Evolutionary conservation across 2,888 invertebrate species (phyloP).

Genomic region (Netelia virgata): DNA sequence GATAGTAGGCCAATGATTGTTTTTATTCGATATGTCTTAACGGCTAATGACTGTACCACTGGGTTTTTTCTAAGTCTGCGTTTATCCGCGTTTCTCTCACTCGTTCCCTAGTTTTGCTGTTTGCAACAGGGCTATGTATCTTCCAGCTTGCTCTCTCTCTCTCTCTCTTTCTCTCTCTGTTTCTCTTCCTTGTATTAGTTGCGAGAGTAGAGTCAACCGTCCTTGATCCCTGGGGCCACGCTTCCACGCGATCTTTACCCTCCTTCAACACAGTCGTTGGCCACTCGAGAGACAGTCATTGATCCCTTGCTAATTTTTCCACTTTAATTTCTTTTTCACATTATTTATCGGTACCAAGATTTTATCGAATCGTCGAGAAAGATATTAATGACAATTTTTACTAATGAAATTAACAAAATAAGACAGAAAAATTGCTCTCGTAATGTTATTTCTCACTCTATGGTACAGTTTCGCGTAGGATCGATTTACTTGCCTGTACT

Average conservation of each 20-base stretch:
- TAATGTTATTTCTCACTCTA: not conserved
- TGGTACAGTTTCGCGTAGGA: not conserved
- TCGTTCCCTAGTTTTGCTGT: conserved; percentile 24
- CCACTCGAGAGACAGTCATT: conserved; percentile 7
- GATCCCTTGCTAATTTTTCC: not conserved
- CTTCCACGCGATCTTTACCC: conserved; percentile 76
- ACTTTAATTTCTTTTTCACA: too few relatives aligned
- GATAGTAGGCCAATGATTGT: not conserved
- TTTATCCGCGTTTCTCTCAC: conserved; percentile 5
- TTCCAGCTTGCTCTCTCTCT: conserved; percentile 43
- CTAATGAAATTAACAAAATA: not conserved
- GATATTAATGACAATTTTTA: not conserved
- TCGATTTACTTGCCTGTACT: conserved; percentile 25
- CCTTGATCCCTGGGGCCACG: conserved; percentile 84
- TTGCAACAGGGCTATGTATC: conserved; percentile 17
- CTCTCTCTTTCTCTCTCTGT: conserved; percentile 73
- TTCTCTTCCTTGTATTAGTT: conserved; percentile 71
- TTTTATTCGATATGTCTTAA: not conserved
- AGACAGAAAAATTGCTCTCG: not conserved
- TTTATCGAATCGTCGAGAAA: not conserved
- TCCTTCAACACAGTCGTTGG: conserved; percentile 36
- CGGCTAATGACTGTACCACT: not conserved
- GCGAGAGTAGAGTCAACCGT: conserved; percentile 81
- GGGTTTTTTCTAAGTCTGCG: not conserved
- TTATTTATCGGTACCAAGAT: not conserved